phyloP scores from a whole-genome alignment of 2,113 vertebrate genomes.

The Origma solitaria region DNA sequence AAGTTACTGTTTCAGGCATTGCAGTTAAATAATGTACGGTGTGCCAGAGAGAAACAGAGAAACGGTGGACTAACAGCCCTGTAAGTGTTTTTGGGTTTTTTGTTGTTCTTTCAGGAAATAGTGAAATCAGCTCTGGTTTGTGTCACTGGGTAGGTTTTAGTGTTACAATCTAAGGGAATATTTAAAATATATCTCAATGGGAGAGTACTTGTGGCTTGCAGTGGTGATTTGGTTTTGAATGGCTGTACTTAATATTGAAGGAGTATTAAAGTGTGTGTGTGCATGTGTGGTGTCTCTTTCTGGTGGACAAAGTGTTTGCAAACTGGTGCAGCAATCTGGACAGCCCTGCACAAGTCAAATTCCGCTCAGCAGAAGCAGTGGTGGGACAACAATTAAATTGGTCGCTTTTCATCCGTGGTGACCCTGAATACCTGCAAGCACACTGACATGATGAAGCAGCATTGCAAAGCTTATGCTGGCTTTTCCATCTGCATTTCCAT shows the following conservation, averaged over 20 bases:
- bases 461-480: background rate
- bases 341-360: background rate
- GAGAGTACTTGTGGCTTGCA: background rate
- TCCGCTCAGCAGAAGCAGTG: fast-evolving
- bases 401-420: background rate
- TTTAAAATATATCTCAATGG: background rate
- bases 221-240: background rate
- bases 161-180: background rate
- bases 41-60: background rate
- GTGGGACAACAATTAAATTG: fast-evolving
- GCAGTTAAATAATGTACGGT: conserved; percentile 4
- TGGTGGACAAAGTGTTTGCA: background rate
- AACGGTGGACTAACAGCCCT: background rate
- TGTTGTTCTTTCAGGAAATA: background rate
- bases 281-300: fast-evolving
- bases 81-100: conserved; percentile 11
- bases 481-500: background rate
- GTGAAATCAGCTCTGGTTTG: background rate
- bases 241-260: background rate
- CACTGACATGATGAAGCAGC: fast-evolving
- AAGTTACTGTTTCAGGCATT: conserved; percentile 52
- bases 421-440: background rate
- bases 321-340: fast-evolving
- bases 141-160: background rate
- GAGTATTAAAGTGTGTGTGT: background rate